These are phyloP conservation scores for Uropetala carovei DNA, from an alignment of 2,888 invertebrate genomes.

Conservation along the genomic window DNA sequence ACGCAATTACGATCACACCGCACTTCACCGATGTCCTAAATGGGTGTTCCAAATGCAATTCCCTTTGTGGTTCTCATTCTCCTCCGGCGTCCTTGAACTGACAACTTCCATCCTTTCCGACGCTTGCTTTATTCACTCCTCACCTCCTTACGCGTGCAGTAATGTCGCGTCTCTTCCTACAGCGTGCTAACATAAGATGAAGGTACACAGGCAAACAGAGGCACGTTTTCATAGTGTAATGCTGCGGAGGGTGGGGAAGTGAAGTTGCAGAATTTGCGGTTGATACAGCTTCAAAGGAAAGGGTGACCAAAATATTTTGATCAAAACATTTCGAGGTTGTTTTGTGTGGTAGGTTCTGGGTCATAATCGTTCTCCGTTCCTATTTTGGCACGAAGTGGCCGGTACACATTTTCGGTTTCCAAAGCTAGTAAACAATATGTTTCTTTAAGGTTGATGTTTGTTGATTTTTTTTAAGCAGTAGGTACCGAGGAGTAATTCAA, in stretches of 20 bases:
- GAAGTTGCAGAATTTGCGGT: too few species aligned
- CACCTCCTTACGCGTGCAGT: constrained; percentile 46
- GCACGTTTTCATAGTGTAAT: background rate
- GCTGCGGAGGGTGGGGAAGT: background rate
- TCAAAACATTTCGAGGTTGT: too few species aligned
- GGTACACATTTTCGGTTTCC: too few species aligned
- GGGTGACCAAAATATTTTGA: too few species aligned
- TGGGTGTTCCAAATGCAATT: constrained; percentile 30
- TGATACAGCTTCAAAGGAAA: too few species aligned
- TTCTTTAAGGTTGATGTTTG: too few species aligned
- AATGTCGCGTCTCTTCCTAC: background rate
- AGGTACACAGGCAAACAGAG: background rate
- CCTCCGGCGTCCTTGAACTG: constrained; percentile 40
- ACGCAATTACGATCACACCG: background rate
- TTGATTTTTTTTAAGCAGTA: too few species aligned
- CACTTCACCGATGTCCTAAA: constrained; percentile 35
- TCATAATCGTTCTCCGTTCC: too few species aligned
- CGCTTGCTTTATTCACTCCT: constrained; percentile 51
- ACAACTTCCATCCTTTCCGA: constrained; percentile 43
- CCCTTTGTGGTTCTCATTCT: background rate
- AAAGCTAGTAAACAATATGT: too few species aligned
- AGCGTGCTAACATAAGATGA: background rate
- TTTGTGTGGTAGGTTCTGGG: too few species aligned
- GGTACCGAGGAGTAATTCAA: too few species aligned
- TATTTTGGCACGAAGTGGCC: too few species aligned